Base-by-base conservation (phyloP, 1,140 invertebrate genomes). In the Brachionus asplanchnoidis region DNA sequence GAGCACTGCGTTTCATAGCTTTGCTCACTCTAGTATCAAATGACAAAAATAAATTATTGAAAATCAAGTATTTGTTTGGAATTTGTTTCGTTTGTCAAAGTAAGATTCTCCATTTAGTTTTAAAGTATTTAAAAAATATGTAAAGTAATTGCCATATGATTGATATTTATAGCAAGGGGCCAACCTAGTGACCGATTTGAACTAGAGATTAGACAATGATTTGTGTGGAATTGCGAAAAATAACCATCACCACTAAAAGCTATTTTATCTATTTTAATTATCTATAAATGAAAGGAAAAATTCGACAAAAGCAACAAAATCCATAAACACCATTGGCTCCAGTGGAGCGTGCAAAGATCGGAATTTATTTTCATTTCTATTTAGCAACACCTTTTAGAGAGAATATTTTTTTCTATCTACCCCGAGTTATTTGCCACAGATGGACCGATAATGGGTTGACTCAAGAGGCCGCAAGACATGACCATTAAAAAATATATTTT, bases 261-360 rank as follows among this genome's bases (percentile, higher is more conserved):
- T 50, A 77, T 77, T 77, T 77, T 77, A 77, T 77, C 73, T 77
- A 14, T 77, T 77, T 50, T 77, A 50, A 77, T 77, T 77, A 77
- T 77, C 73, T 70, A 70, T 14, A 42, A 42, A 40, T 23, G 40
- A 75, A 75, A 75, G 40, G 17, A 75, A 44, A 75, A 75, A 17
- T 32, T 77, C 73, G 32, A 42, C 36, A 73, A 40, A 77, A 46
- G 66, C 26, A 77, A 42, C 44, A 42, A 75, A 75, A 68, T 68
- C 36, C 68, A 73, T 73, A 73, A 73, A 73, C 68, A 73, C 68
- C 12, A 68, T 40, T 42, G 36, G 42, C 32, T 40, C 26, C 68
- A 73, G 32, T 73, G 68, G 42, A 42, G 68, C 68, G 36, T 73
- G 17, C 17, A 42, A 42, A 44, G 36, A 73, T 73, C 68, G 68